Evolutionary conservation across 2,113 vertebrate genomes (phyloP).

Genomic region (Ptilonorhynchus violaceus): DNA sequence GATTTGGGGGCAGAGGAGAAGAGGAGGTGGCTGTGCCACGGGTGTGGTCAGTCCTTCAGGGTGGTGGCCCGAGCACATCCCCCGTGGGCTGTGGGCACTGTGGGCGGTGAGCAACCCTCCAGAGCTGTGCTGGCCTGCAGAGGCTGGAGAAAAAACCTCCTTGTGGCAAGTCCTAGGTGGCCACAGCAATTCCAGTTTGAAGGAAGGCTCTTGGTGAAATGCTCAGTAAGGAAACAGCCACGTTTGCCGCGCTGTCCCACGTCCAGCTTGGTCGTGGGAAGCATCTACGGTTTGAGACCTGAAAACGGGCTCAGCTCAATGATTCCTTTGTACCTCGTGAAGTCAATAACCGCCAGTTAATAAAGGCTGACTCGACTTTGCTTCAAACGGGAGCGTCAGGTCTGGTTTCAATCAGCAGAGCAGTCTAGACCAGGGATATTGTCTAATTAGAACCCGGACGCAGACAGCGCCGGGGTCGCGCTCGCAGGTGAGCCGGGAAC

Average conservation of each 20-base stretch:
- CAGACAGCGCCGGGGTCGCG: background rate
- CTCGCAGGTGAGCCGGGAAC: background rate
- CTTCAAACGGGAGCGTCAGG: background rate
- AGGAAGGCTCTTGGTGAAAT: background rate
- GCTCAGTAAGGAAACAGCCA: background rate
- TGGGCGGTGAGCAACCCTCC: background rate
- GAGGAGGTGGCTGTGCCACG: background rate
- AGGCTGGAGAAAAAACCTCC: background rate
- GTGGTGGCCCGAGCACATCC: background rate
- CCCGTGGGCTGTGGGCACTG: background rate
- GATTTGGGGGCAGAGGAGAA: rapidly evolving
- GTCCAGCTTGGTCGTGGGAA: background rate
- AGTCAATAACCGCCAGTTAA: background rate
- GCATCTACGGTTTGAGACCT: background rate
- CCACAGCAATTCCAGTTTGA: background rate
- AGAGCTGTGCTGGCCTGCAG: background rate
- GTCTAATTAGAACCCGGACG: background rate
- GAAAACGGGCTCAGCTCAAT: background rate
- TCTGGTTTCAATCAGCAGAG: slow-evolving; percentile 9
- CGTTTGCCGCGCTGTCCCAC: rapidly evolving
- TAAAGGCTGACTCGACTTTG: background rate
- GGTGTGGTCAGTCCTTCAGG: background rate
- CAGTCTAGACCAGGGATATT: background rate
- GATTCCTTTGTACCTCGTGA: background rate
- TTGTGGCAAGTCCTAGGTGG: background rate